Percentiles rank a stretch among this genome's conserved stretches.
Evolutionary conservation across 2,113 vertebrate genomes (phyloP).

Genomic region (Erpornis zantholeuca): DNA sequence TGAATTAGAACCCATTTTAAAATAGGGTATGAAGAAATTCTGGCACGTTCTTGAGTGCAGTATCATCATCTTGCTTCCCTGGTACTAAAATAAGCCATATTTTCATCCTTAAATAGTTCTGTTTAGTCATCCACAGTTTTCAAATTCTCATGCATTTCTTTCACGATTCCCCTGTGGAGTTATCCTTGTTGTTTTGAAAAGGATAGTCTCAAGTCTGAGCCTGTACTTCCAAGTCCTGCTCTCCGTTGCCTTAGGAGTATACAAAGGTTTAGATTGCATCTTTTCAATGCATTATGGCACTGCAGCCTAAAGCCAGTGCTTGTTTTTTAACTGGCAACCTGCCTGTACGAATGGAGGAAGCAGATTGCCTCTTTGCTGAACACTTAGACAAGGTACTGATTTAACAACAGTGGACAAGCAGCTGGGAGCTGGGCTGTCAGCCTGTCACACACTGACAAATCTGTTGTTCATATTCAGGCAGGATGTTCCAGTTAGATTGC

Average conservation of each 20-base stretch:
- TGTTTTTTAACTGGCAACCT: conserved; percentile 78
- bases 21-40: background rate
- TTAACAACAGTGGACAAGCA: conserved; percentile 95
- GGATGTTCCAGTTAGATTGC: conserved; percentile 72
- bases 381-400: conserved; percentile 84
- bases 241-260: conserved; percentile 64
- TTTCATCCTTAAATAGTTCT: background rate
- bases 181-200: conserved; percentile 63
- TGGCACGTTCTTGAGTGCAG: background rate
- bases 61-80: background rate
- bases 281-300: conserved; percentile 76
- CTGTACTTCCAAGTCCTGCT: conserved; percentile 55
- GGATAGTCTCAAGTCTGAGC: conserved; percentile 55
- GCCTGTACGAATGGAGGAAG: conserved; percentile 75
- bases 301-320: conserved; percentile 75
- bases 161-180: conserved; percentile 41
- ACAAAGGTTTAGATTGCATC: conserved; percentile 69
- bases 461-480: conserved; percentile 92
- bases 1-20: background rate
- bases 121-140: background rate
- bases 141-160: conserved; percentile 27
- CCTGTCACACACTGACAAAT: conserved; percentile 95
- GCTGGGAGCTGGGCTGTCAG: conserved; percentile 93
- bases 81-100: background rate
- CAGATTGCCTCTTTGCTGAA: conserved; percentile 83